A percentile compares a stretch with the other conserved stretches of the same genome.
Evolutionary conservation across 2,888 invertebrate species (phyloP).

Genomic region (Antheraea assamensis): DNA sequence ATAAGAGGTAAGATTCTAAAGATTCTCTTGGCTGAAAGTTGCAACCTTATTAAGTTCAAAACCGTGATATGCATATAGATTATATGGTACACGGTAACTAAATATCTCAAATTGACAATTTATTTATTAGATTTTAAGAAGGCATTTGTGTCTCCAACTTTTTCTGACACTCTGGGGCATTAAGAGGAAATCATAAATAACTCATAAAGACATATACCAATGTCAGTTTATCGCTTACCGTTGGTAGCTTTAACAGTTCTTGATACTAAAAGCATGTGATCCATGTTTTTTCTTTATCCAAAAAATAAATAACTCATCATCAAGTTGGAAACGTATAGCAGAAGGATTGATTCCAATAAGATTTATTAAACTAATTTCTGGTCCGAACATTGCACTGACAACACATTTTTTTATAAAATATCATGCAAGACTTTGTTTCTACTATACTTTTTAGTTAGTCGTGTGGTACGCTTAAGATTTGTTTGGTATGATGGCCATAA

Average conservation of each 20-base stretch:
- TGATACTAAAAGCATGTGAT: neutral
- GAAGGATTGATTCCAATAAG: constrained; percentile 5
- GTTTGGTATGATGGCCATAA: no score
- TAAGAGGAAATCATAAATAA: neutral
- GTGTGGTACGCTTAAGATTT: neutral
- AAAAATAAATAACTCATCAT: neutral
- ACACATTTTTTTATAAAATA: neutral
- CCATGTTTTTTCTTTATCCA: neutral
- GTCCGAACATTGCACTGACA: no score
- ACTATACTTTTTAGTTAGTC: neutral
- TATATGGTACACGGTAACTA: no score
- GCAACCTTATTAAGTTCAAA: neutral
- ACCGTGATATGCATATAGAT: neutral
- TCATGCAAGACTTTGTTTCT: neutral
- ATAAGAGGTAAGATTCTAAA: no score
- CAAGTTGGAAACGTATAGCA: neutral
- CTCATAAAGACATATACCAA: neutral
- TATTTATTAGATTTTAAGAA: neutral
- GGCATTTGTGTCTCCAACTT: neutral
- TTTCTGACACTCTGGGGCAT: neutral
- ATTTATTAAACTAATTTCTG: neutral
- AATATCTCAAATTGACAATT: neutral
- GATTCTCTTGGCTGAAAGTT: no score
- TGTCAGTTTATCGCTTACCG: neutral
- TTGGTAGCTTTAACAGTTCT: neutral